A percentile compares a stretch with the other conserved stretches of the same genome.
Conservation (phyloP, 2,113 vertebrate genomes). For the Laticauda colubrina region DNA sequence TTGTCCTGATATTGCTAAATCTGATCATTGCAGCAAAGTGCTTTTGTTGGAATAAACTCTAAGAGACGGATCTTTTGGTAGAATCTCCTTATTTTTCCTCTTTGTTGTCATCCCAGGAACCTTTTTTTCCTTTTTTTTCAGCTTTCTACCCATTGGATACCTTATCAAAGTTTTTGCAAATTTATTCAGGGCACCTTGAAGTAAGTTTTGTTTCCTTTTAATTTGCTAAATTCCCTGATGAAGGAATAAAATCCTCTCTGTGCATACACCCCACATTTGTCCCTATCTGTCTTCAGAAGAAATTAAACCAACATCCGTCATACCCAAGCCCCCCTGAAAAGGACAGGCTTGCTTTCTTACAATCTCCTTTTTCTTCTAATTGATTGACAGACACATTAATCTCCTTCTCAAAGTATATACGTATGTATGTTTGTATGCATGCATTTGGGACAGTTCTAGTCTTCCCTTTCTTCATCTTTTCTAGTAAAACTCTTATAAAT, state of each 20-base stretch:
- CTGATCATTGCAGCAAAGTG: not conserved
- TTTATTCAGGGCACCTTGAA: not conserved
- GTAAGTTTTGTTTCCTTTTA: not conserved
- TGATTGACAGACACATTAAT: not conserved
- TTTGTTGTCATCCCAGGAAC: not conserved
- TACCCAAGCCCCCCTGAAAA: not conserved
- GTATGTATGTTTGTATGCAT: too few relatives aligned
- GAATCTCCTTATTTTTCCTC: not conserved
- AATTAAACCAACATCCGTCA: not conserved
- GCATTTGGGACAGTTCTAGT: not conserved
- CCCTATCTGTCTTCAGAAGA: not conserved
- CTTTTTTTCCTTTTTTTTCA: fast-evolving
- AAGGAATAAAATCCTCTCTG: not conserved
- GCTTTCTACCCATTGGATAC: not conserved
- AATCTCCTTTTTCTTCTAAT: not conserved
- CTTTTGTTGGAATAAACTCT: not conserved
- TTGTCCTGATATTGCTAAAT: not conserved
- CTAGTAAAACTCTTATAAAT: not conserved
- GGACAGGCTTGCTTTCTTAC: not conserved
- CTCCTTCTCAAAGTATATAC: not conserved
- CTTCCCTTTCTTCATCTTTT: not conserved
- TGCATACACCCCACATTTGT: not conserved
- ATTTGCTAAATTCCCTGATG: not conserved
- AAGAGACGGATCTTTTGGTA: not conserved
- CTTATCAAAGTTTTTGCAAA: not conserved